Percentiles rank a stretch among this genome's conserved stretches.
phyloP scores from a whole-genome alignment of 2,888 invertebrate species.

The Prosapia bicincta region DNA sequence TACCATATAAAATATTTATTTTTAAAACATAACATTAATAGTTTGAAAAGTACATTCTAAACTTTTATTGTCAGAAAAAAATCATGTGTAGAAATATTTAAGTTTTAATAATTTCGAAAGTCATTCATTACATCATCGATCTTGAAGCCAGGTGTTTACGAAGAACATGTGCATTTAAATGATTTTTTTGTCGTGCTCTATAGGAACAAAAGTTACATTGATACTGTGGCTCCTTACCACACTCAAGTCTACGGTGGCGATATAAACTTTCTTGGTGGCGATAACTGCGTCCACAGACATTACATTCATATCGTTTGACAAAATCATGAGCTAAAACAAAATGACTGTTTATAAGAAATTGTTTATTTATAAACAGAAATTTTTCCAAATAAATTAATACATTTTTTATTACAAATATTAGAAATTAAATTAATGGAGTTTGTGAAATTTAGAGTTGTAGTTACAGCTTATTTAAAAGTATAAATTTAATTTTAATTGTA shows the following conservation, averaged over 20 bases:
- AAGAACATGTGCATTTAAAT: constrained; percentile 25
- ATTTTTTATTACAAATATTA: neutral
- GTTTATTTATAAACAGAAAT: too few relatives aligned
- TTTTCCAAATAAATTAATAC: neutral
- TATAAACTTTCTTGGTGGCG: constrained; percentile 17
- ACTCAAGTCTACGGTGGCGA: constrained; percentile 40
- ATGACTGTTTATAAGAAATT: neutral
- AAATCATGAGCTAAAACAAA: neutral
- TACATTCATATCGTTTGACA: constrained; percentile 4
- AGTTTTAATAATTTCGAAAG: too few relatives aligned
- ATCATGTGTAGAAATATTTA: too few relatives aligned
- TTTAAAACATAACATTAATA: too few relatives aligned
- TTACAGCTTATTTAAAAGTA: too few relatives aligned
- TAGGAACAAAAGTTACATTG: constrained; percentile 24
- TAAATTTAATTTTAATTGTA: too few relatives aligned
- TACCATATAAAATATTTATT: too few relatives aligned
- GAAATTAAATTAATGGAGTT: neutral
- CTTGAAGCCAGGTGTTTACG: neutral
- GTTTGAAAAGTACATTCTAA: too few relatives aligned
- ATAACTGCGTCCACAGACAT: constrained; percentile 13
- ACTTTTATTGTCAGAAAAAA: too few relatives aligned
- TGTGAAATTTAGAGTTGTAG: too few relatives aligned
- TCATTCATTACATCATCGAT: neutral
- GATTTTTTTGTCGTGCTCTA: constrained; percentile 25
- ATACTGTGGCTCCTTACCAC: constrained; percentile 30